Evolutionary conservation across 2,113 vertebrate species (phyloP).

Genomic region (Opisthocomus hoazin): DNA sequence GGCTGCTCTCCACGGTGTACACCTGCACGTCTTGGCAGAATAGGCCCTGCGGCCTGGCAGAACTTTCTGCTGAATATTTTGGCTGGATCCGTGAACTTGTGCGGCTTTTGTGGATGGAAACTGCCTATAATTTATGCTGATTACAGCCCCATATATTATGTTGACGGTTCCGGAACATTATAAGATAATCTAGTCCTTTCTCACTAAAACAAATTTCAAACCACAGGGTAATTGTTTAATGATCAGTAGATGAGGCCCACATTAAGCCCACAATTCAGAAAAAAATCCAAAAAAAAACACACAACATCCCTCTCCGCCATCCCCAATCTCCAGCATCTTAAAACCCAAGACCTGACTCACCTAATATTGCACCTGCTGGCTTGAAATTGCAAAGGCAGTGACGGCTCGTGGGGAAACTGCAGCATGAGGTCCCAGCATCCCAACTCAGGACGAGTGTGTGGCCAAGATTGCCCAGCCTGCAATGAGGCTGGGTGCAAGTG

Average conservation of each 20-base stretch:
- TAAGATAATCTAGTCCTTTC: neutral
- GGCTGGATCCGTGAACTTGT: neutral
- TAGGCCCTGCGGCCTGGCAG: constrained; percentile 13
- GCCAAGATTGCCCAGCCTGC: neutral
- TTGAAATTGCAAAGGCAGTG: neutral
- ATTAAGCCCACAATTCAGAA: neutral
- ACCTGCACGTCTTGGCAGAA: constrained; percentile 47
- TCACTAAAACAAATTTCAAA: neutral
- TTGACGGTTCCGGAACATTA: constrained; percentile 25
- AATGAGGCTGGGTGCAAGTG: neutral
- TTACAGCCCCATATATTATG: neutral
- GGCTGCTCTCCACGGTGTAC: neutral
- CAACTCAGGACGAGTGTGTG: accelerated
- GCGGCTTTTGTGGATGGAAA: constrained; percentile 54
- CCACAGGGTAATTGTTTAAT: neutral
- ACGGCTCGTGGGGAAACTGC: neutral
- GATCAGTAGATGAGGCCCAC: neutral
- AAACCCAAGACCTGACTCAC: neutral
- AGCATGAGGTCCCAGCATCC: neutral
- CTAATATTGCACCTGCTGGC: neutral
- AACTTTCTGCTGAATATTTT: constrained; percentile 40
- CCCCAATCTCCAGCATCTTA: neutral
- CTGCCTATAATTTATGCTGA: constrained; percentile 49
- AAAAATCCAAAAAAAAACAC: accelerated
- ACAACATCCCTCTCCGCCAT: neutral